Base-by-base conservation (phyloP, 2,888 invertebrate species). In the Stenodera caucasica region DNA sequence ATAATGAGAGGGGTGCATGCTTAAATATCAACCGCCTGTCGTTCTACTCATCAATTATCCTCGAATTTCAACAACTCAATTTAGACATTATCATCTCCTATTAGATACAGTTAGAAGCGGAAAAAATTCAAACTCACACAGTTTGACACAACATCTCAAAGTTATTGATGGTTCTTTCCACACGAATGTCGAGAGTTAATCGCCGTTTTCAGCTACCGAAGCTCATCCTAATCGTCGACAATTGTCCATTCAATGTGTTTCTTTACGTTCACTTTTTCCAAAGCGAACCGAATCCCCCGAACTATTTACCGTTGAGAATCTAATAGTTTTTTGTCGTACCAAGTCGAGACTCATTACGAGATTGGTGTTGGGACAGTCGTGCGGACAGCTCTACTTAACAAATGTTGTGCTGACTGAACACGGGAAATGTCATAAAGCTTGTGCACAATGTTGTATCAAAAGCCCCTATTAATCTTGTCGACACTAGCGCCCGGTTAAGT, bases 391-490 rank as follows among this genome's bases (percentile, higher is more conserved):
- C 58, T 15, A 56, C 53, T 53, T 64, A 65, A 66, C 61, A 64
- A 67, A 67, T 64, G 66, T 55, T 32, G 55, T 66, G 71, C 67
- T 71, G 69, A 72, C 70, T 61, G 69, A 58, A 62, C 65, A 71
- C 67, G 66, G 70, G 70, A 72, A 72, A 72, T 60, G 69, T 71
- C 72, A 72, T 71, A 70, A 70, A 71, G 67, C 67, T 67, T 66
- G 29, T 29, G 63, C 64, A 61, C 65, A 67, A 61, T 66, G 65
- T 69, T 55, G 61, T 64, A 69, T 67, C 67, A 67, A 70, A 67
- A 67, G 67, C 64, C 58, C 61, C 68, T 66, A 72, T 72, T 71
- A 71, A 72, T 72, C 72, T 71, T 72, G 72, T 71, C 71, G 69
- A 67, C 70, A 66, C 70, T 64, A 60, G 63, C 60, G 60, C 60